These are phyloP conservation scores for Brachionus angularis DNA, from an alignment of 1,140 invertebrate species.

Conservation along the genomic window DNA sequence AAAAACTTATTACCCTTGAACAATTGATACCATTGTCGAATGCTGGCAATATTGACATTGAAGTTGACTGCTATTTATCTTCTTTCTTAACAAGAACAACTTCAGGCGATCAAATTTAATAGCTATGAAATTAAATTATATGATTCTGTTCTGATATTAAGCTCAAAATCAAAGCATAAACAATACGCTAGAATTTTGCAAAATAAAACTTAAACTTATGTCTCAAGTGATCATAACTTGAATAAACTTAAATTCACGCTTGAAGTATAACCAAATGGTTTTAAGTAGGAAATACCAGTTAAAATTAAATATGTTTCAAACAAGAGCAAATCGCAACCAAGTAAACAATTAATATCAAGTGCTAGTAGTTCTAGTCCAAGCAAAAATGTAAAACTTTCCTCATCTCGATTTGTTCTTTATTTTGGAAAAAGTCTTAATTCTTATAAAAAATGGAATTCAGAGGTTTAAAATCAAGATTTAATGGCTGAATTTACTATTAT, in stretches of 20 bases:
- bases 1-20: neutral
- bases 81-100: constrained; percentile 7
- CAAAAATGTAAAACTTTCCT: constrained; percentile 12
- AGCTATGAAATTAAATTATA: constrained; percentile 14
- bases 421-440: constrained; percentile 9
- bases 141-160: neutral
- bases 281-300: constrained; percentile 33
- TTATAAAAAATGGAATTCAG: neutral
- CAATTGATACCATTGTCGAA: constrained; percentile 13
- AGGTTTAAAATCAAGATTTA: neutral
- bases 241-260: neutral
- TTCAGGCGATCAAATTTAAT: neutral
- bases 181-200: neutral
- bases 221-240: neutral
- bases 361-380: too few species aligned
- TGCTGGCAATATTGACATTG: constrained; percentile 31
- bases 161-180: constrained; percentile 10
- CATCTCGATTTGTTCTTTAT: constrained; percentile 11
- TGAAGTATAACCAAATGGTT: constrained; percentile 30
- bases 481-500: neutral
- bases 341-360: too few species aligned
- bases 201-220: neutral
- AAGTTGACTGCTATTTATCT: constrained; percentile 22
- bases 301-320: neutral
- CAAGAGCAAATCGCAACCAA: neutral